Evolutionary conservation across 2,797 vertebrate genomes (phyloP).

Genomic region (Mionectes olivaceus): DNA sequence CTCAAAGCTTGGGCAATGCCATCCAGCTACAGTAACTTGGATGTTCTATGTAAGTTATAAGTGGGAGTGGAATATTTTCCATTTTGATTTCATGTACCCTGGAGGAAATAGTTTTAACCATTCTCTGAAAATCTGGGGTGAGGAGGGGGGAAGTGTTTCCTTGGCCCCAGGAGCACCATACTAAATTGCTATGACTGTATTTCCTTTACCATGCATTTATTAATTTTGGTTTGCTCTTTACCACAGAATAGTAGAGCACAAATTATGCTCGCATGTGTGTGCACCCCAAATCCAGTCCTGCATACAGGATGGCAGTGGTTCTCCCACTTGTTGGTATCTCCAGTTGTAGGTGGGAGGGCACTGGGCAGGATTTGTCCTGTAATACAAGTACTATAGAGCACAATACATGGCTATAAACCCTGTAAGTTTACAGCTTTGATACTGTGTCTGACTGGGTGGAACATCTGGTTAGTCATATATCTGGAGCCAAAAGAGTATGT

Average conservation of each 20-base stretch:
- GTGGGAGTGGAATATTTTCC: background rate
- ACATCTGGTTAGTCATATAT: constrained; percentile 47
- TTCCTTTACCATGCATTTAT: background rate
- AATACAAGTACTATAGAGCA: background rate
- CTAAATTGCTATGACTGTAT: background rate
- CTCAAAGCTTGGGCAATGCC: background rate
- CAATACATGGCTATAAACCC: background rate
- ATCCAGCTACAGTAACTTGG: background rate
- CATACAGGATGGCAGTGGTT: background rate
- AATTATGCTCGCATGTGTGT: background rate
- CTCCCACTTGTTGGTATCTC: background rate
- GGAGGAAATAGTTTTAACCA: background rate
- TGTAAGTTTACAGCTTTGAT: background rate
- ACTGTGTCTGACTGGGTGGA: background rate
- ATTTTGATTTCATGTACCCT: background rate
- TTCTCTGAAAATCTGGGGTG: background rate
- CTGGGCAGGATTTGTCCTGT: background rate
- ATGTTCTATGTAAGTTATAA: background rate
- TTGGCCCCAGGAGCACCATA: background rate
- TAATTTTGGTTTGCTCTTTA: background rate
- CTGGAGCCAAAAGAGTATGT: background rate
- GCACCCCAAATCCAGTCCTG: background rate
- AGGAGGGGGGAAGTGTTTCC: background rate
- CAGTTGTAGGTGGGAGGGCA: background rate
- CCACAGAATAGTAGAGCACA: background rate